Base-by-base conservation (phyloP, 2,113 vertebrate species). In the Atrichornis clamosus region DNA sequence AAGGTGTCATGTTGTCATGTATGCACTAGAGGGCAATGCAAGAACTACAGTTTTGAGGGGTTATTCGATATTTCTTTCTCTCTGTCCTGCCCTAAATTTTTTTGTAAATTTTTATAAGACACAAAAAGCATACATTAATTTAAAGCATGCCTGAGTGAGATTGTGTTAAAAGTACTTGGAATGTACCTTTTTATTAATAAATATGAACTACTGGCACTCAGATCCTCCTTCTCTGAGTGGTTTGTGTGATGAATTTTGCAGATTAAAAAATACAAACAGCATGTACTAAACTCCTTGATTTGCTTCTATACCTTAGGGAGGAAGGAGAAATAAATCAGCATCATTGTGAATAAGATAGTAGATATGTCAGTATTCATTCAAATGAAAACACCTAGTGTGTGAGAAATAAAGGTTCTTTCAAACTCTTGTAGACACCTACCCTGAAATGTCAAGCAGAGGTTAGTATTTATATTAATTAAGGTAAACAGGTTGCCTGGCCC, bases 11-110 rank as follows among this genome's bases (percentile, higher is more conserved):
- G 69, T 62, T 81, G 26, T 32, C 5, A 33, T 26, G 15, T 5
- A 3, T 69, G 74, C 98, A 97, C 98, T 96, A 98, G 98, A 97
- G 98, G 98, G 97, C 98, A 98, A 95, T 98, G 53, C 69, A 96
- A 94, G 94, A 97, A 98, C 96, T 96, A 76, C 35, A 73, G 93
- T 98, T 96, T 86, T 33, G 26, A 39, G 2, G 17, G 52, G 72
- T 33, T 69, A n/a, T 64, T 63, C 22, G 59, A 1, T 46, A 41
- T 41, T 89, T 62, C n/a, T 91, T 84, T 93, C 39, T 14, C 15
- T 79, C 56, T 82, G 18, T 42, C 67, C 24, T 74, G 11, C 32
- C 23, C 30, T 84, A 81, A n/a, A 83, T 87, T 13, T 77, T 84
- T 85, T 84, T 47, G 39, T 26, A 83, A 93, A 85, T 46, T 95